A percentile compares a stretch with the other conserved stretches of the same genome.
phyloP scores from a whole-genome alignment of 1,140 invertebrate species.

The Rhagoletis zephyria region DNA sequence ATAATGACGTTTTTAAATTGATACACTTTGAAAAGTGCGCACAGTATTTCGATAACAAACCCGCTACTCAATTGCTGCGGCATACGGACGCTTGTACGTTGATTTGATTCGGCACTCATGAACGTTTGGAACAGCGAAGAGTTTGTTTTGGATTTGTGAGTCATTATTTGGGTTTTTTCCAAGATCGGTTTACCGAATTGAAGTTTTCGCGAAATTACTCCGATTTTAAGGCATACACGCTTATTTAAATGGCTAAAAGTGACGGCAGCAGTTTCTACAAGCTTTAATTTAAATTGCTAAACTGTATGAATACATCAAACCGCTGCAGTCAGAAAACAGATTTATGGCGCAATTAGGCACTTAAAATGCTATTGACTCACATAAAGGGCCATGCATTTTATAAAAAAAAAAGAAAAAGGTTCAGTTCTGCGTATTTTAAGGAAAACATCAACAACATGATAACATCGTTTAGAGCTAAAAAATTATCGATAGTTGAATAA shows the following conservation, averaged over 20 bases:
- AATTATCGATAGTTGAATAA: no score
- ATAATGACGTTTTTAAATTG: constrained; percentile 66
- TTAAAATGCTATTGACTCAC: background rate
- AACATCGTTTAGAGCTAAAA: no score
- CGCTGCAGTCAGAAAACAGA: background rate
- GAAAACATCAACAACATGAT: no score
- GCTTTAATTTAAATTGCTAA: background rate
- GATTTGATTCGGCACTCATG: background rate
- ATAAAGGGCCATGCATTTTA: background rate
- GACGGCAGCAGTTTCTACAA: background rate
- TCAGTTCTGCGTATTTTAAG: no score
- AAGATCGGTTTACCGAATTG: background rate
- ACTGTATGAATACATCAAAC: background rate
- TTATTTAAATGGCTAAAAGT: background rate
- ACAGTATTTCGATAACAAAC: constrained; percentile 62
- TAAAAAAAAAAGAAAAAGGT: background rate
- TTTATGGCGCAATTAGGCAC: background rate
- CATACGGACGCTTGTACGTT: background rate
- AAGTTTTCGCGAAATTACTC: background rate
- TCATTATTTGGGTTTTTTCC: no score
- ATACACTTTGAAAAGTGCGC: constrained; percentile 59
- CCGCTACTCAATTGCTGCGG: constrained; percentile 58
- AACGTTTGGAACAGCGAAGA: no score
- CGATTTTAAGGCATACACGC: background rate
- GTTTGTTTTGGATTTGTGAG: no score